Conservation (phyloP, 1,140 invertebrate species). For the Bombus consobrinus region DNA sequence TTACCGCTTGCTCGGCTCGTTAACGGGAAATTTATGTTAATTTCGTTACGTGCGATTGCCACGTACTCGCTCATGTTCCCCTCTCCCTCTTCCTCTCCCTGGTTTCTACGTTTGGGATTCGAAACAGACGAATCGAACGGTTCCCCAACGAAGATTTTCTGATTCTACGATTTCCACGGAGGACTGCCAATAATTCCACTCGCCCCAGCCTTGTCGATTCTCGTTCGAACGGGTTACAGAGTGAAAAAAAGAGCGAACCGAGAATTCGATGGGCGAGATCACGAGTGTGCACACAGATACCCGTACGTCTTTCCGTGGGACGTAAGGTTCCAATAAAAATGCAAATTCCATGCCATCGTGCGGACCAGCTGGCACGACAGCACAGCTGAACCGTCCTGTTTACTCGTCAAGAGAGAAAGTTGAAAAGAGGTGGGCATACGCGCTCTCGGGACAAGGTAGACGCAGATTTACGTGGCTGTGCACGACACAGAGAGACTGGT, state of each 20-base stretch:
- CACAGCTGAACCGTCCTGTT: conserved; percentile 59
- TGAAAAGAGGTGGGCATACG: conserved; percentile 43
- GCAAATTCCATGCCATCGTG: conserved; percentile 70
- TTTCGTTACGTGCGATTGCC: background rate
- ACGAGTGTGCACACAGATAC: conserved; percentile 48
- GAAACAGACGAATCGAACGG: background rate
- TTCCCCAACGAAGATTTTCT: background rate
- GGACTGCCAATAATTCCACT: background rate
- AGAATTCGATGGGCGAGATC: conserved; percentile 48
- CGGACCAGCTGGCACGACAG: conserved; percentile 53
- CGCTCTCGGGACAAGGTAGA: conserved; percentile 27
- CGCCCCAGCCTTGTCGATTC: conserved; percentile 14
- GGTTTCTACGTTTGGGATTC: background rate
- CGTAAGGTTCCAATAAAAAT: conserved; percentile 76
- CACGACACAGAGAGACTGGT: conserved; percentile 34
- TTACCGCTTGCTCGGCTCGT: conserved; percentile 4
- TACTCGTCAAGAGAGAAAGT: conserved; percentile 58
- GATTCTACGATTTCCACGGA: background rate
- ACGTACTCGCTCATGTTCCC: background rate
- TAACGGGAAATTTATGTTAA: conserved; percentile 41
- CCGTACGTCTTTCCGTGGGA: conserved; percentile 56
- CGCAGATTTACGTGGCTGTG: conserved; percentile 57
- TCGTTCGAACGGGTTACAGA: background rate
- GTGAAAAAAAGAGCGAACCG: conserved; percentile 20
- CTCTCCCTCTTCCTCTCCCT: no score